Evolutionary conservation across 2,797 vertebrate genomes (phyloP), one percentile per base, ranked within the genome.

Genomic region (Sardinella longiceps): DNA sequence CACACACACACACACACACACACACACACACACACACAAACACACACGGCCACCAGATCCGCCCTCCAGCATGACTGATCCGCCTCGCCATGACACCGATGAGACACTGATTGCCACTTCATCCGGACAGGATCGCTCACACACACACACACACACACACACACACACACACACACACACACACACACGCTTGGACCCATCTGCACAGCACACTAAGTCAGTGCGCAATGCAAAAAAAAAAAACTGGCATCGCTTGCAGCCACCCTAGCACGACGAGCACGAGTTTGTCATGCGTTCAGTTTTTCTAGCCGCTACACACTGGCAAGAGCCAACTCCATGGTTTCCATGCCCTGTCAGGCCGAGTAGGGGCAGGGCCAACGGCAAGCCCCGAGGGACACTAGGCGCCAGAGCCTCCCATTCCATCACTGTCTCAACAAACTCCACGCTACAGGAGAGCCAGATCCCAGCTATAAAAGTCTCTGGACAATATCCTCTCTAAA

Each of bases 41-140:
- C 43, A 83, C 60, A 25, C 25, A 20, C 18, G 56, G 48, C 81
- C 45, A 74, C 58, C 74, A 83, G 70, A 63, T 84, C 80, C 74
- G 12, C 80, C 33, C 82, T 81, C 39, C 83, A 83, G 81, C 82
- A 48, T 28, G 53, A 56, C 37, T 63, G 81, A 84, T 84, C 86
- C 51, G n/a, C 43, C 81, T 50, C 51, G 58, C 80, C 70, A 63
- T 82, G 80, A 51, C 50, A 80, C 81, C 39, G 50, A 51, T 77
- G 80, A 81, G 81, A 63, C 60, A 56, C 33, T 80, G 70, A 81
- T 84, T 43, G 83, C 39, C 83, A 82, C 82, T 77, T 86, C 83
- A 86, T 56, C 28, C 30, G 53, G 45, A 86, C 48, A 48, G 28
- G 18, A 39, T 23, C 5, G 20, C 70, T 39, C 33, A 77, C 37